These are phyloP conservation scores for Enteromius argenteus DNA, from an alignment of 2,797 vertebrate genomes.

Conservation along the genomic window DNA sequence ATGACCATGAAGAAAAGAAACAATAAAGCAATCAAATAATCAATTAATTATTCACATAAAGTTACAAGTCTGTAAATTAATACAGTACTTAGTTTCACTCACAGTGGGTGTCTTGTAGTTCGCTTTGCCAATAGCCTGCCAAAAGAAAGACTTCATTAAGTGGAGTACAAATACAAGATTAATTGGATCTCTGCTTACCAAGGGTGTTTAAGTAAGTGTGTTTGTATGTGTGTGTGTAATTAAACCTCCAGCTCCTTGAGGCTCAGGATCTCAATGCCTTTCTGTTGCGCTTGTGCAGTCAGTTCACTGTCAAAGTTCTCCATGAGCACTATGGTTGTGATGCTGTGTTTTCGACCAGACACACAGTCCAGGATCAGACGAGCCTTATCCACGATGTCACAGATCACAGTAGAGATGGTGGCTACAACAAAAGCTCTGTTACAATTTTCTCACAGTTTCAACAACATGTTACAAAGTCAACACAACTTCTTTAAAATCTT, in stretches of 20 bases:
- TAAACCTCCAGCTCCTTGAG: conserved; percentile 88
- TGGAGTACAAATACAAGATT: background rate
- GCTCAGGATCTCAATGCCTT: conserved; percentile 85
- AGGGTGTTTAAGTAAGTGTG: background rate
- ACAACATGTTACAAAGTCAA: background rate
- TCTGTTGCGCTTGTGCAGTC: conserved; percentile 79
- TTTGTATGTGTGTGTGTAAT: conserved; percentile 1
- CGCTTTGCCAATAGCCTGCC: conserved; percentile 74
- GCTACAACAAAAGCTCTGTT: conserved; percentile 73
- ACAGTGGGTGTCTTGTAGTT: conserved; percentile 73
- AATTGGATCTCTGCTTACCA: background rate
- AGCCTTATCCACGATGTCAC: conserved; percentile 89
- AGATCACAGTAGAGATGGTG: conserved; percentile 88
- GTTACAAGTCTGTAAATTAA: background rate
- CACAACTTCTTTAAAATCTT: background rate
- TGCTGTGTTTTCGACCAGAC: conserved; percentile 75
- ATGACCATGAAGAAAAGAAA: background rate
- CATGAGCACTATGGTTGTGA: conserved; percentile 89
- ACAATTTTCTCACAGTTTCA: background rate
- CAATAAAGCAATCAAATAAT: conserved; percentile 43
- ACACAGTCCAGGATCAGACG: conserved; percentile 81
- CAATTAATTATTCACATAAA: background rate
- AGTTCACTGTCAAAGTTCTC: conserved; percentile 85
- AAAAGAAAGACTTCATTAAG: conserved; percentile 34
- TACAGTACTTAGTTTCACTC: conserved; percentile 59